Base-by-base conservation (phyloP, 1,140 invertebrate species). In the Drosophila parvula region DNA sequence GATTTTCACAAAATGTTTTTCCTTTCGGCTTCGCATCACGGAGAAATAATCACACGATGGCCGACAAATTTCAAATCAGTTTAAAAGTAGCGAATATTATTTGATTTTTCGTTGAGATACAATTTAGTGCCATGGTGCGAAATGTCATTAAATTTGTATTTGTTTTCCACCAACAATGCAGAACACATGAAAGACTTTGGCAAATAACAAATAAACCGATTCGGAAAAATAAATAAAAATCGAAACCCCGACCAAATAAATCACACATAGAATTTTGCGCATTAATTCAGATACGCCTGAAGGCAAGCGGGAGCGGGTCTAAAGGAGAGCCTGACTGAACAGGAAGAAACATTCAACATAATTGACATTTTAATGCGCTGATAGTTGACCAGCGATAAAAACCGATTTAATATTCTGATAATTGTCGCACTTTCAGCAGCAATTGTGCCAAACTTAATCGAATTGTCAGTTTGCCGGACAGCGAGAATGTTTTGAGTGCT, bases 341-440 rank as follows among this genome's bases (percentile, higher is more conserved):
- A 58, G 73, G 78, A 73, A 79, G 63, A 83, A 61, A 82, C 73
- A 55, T 57, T 38, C 40, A 59, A 76, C 73, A 77, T 88, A 88
- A 88, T 88, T 88, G 84, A 90, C 85, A 88, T 88, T 88, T 88
- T 88, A 88, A 88, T 88, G 75, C 69, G 74, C 85, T 81, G 84
- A 89, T 90, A 90, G 84, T 84, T 78, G 80, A 64, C 40, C 41
- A 64, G 58, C 68, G 83, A 88, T 88, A 90, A 78, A 76, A 74
- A 79, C 75, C 74, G 85, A 88, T 88, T 88, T 88, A 88, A 88
- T 88, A 90, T 88, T 88, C 84, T 88, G 84, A 88, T 88, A 88
- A 88, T 88, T 88, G 85, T 50, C 70, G 28, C 51, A 58, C 61
- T 65, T 36, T 40, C 68, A 41, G 58, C 68, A 67, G 67, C 69